Evolutionary conservation across 2,888 invertebrate genomes (phyloP).

Genomic region (Watsonalla cultraria): DNA sequence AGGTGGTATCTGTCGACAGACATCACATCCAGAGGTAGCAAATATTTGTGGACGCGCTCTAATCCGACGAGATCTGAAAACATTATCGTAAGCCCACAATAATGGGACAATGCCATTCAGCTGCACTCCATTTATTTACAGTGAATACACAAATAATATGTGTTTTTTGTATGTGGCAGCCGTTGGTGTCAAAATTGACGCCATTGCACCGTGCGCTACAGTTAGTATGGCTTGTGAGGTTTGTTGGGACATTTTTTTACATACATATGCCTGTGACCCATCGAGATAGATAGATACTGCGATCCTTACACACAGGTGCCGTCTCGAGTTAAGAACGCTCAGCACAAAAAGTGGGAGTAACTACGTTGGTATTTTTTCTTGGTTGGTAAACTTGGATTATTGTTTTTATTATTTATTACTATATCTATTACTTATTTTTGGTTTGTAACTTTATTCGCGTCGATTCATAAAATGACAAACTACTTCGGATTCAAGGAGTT

Average conservation of each 20-base stretch:
- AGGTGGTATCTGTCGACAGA: background rate
- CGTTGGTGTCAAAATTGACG: conserved; percentile 70
- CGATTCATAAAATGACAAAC: no score
- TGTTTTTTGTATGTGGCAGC: conserved; percentile 45
- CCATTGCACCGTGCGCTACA: conserved; percentile 31
- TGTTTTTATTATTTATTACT: no score
- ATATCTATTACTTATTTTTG: no score
- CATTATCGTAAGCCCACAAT: conserved; percentile 49
- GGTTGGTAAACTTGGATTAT: no score
- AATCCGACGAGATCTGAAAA: conserved; percentile 58
- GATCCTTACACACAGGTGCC: no score
- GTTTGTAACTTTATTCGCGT: no score
- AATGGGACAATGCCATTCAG: conserved; percentile 58
- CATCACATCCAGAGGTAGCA: background rate
- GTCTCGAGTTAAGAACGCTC: no score
- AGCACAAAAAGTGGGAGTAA: no score
- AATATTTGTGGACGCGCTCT: conserved; percentile 10
- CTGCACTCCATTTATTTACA: conserved; percentile 67
- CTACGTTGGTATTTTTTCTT: no score
- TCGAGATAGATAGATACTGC: no score
- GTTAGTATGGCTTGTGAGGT: conserved; percentile 20
- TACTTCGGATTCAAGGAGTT: no score
- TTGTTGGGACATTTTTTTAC: conserved; percentile 3
- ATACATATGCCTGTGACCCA: background rate
- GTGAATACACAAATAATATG: conserved; percentile 70